Percentiles rank a stretch among this genome's conserved stretches.
Evolutionary conservation across 2,113 vertebrate genomes (phyloP).

Genomic region (Pseudopodoces humilis): DNA sequence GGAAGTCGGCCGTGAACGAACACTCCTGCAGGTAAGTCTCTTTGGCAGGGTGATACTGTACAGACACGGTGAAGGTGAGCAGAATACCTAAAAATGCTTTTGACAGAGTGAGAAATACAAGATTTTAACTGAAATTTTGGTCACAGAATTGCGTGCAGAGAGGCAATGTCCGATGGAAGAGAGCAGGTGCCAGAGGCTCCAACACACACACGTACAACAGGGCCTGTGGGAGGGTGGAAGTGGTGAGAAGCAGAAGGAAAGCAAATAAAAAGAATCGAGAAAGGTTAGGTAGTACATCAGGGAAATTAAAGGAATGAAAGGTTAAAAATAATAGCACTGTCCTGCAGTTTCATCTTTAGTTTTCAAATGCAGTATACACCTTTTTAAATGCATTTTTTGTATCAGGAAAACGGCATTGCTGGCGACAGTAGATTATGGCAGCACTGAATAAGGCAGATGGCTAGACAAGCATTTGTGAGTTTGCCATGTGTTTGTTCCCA

Average conservation of each 20-base stretch:
- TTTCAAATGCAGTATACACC: neutral
- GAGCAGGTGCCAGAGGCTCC: neutral
- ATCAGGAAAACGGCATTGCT: neutral
- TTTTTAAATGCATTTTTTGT: neutral
- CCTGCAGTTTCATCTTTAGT: neutral
- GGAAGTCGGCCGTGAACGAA: fast-evolving
- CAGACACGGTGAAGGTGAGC: neutral
- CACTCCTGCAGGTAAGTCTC: neutral
- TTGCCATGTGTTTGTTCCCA: neutral
- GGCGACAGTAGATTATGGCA: neutral
- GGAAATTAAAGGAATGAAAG: neutral
- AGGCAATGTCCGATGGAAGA: fast-evolving
- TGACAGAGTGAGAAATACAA: neutral
- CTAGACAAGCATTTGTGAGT: neutral
- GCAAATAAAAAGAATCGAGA: neutral
- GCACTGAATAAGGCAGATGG: neutral
- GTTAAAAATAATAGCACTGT: neutral
- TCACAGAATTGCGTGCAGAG: neutral
- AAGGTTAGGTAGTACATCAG: neutral
- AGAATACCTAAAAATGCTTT: neutral
- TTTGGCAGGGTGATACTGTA: neutral
- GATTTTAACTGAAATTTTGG: neutral
- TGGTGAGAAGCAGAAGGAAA: neutral
- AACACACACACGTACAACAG: fast-evolving
- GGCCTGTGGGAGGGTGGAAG: neutral